phyloP scores from a whole-genome alignment of 2,888 invertebrate genomes.

The Phengaris arion region DNA sequence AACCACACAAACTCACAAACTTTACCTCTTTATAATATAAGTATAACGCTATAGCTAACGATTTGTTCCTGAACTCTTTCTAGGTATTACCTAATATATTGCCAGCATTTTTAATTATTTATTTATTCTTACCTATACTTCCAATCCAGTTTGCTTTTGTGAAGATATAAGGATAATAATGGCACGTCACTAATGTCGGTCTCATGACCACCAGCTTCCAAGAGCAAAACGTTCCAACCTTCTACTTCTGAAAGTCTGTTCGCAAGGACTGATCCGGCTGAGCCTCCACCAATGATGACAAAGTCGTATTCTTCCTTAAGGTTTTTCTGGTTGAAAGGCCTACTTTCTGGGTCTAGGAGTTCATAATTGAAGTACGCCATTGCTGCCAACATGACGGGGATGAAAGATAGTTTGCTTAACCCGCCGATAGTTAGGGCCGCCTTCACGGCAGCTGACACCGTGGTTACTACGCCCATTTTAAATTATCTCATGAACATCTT shows the following conservation, averaged over 20 bases:
- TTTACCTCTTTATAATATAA: no score
- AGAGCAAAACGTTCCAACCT: conserved; percentile 87
- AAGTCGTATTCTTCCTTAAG: conserved; percentile 89
- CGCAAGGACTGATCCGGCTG: conserved; percentile 90
- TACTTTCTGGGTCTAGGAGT: conserved; percentile 89
- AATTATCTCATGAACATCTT: conserved; percentile 40
- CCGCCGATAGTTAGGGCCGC: conserved; percentile 85
- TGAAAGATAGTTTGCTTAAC: conserved; percentile 84
- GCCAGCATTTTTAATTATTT: no score
- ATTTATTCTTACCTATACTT: conserved; percentile 83
- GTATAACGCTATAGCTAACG: no score
- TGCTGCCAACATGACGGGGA: conserved; percentile 87
- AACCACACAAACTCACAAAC: no score
- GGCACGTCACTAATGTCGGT: conserved; percentile 93
- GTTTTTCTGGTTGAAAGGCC: conserved; percentile 84
- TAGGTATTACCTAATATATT: no score
- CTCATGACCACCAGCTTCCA: conserved; percentile 93
- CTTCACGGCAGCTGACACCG: conserved; percentile 84
- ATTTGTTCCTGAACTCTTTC: no score
- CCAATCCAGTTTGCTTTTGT: conserved; percentile 95
- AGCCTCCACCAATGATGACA: conserved; percentile 89
- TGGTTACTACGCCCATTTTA: conserved; percentile 64
- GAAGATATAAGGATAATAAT: conserved; percentile 90
- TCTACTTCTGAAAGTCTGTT: conserved; percentile 88
- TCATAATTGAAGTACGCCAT: conserved; percentile 92